Conservation (phyloP, 2,113 vertebrate species). For the Argyrosomus japonicus region DNA sequence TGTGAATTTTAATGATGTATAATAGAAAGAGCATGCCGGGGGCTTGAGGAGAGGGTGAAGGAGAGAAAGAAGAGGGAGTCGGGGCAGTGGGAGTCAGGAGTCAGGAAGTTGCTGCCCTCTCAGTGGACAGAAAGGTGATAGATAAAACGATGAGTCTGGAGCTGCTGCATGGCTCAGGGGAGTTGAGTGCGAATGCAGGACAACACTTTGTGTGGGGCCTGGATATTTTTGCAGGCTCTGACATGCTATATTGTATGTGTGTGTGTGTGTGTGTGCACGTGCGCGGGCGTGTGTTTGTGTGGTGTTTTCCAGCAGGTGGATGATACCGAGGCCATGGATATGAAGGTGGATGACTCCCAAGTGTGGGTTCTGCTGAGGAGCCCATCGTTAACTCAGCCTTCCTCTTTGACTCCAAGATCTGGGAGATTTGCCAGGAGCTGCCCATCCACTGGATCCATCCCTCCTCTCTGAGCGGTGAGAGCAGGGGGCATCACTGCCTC, state of each 20-base stretch:
- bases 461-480: slow-evolving; percentile 80
- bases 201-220: slow-evolving; percentile 18
- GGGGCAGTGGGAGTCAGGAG: slow-evolving; percentile 67
- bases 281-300: slow-evolving; percentile 18
- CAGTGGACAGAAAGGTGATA: slow-evolving; percentile 63
- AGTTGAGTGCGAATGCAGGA: slow-evolving; percentile 55
- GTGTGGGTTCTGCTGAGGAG: slow-evolving; percentile 84
- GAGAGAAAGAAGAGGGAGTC: slow-evolving; percentile 34
- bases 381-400: slow-evolving; percentile 82
- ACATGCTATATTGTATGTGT: background rate
- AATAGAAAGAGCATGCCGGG: slow-evolving; percentile 67
- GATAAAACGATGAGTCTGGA: slow-evolving; percentile 65
- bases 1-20: slow-evolving; percentile 79
- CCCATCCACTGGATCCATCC: slow-evolving; percentile 87
- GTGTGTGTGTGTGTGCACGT: slow-evolving; percentile 33
- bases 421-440: slow-evolving; percentile 85
- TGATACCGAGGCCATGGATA: slow-evolving; percentile 66
- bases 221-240: slow-evolving; percentile 27
- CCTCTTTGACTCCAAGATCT: slow-evolving; percentile 85
- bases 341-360: slow-evolving; percentile 81
- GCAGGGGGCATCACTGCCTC: slow-evolving; percentile 62
- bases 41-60: slow-evolving; percentile 54
- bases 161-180: slow-evolving; percentile 55
- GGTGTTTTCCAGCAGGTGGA: slow-evolving; percentile 64
- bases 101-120: slow-evolving; percentile 71